Evolutionary conservation across 2,113 vertebrate genomes (phyloP).

Genomic region (Zosterops borbonicus): DNA sequence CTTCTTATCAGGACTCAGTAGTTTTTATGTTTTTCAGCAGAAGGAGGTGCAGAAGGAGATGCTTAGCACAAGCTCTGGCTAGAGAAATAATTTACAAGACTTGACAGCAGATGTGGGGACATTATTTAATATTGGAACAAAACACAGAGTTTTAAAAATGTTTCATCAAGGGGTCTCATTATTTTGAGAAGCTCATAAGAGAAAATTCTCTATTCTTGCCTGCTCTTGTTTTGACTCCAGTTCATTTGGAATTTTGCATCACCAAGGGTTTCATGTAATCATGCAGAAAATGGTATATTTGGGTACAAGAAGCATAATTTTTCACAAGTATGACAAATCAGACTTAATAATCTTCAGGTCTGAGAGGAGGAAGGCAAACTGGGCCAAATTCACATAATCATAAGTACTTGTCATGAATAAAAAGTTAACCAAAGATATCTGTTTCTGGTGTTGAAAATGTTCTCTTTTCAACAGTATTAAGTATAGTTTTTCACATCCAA

Average conservation of each 20-base stretch:
- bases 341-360: not conserved
- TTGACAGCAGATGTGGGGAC: not conserved
- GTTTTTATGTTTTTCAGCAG: not conserved
- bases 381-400: not conserved
- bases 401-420: not conserved
- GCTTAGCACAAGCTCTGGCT: not conserved
- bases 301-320: rapidly evolving
- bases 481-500: not conserved
- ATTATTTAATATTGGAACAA: not conserved
- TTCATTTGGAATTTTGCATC: not conserved
- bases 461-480: not conserved
- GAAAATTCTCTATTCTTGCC: not conserved
- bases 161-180: not conserved
- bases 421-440: not conserved
- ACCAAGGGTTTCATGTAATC: not conserved
- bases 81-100: not conserved
- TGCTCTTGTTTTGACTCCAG: not conserved
- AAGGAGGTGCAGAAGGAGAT: not conserved
- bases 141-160: not conserved
- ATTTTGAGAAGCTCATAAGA: not conserved
- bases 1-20: not conserved
- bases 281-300: not conserved
- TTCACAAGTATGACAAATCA: not conserved
- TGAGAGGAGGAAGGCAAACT: not conserved
- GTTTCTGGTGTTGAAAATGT: not conserved